Evolutionary conservation across 2,113 vertebrate genomes (phyloP), one percentile per base, ranked within the genome.

Genomic region (Orcinus orca): DNA sequence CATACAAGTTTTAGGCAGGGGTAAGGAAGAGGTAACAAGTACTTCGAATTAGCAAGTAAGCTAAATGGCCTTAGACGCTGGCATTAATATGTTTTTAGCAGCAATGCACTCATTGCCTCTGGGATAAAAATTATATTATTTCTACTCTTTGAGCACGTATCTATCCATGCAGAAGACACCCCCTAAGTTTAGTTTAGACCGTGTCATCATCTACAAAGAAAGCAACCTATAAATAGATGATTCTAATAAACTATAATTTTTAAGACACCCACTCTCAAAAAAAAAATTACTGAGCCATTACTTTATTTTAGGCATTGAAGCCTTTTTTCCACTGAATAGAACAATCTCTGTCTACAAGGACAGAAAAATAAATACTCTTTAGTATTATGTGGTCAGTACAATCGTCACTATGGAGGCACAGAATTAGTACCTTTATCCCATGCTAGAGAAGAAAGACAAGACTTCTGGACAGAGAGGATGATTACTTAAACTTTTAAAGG

Each of bases 191-290:
- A 74, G 38, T 26, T 83, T 92, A 85, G 33, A 91, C 67, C 81
- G 80, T 95, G 33, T 63, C 50, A 95, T 81, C 65, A 62, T 73
- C 92, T 67, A 90, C 29, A 95, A 93, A 87, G 31, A 96, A 95
- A 94, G 60, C 9, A 71, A 87, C 71, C 82, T n/a, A 70, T 29
- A 85, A 67, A 93, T 11, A 80, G 44, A 62, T 92, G 65, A 95
- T 60, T 44, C 44, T 83, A 79, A 44, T 65, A 85, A 92, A 33
- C n/a, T 50, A 86, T 77, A 92, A 90, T 38, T 90, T 92, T 81
- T 85, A 96, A 96, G 91, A 82, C 36, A 82, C 2, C 3, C 18
- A 86, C 6, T 65, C 70, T 21, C 26, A 90, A 95, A 97, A 90
- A 97, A 97, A 44, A 76, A 38, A 88, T 88, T 96, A 96, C 20